Base-by-base conservation (phyloP, 2,888 invertebrate genomes). In the Anagyrus pseudococci region DNA sequence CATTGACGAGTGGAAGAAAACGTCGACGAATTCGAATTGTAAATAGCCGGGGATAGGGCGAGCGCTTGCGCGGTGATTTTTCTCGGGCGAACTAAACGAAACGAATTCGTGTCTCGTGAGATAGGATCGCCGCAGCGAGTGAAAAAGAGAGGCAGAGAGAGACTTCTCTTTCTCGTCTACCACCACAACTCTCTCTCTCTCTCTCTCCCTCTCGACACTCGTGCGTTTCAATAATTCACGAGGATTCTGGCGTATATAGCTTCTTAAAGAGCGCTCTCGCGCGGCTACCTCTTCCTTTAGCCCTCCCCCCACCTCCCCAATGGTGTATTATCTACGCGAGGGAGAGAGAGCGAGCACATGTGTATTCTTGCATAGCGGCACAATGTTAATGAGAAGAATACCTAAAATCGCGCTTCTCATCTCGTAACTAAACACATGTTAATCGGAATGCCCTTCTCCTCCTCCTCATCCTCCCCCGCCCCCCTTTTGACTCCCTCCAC, bases 221-320 rank as follows among this genome's bases (percentile, higher is more conserved):
- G 64, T 61, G 66, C 63, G 67, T 64, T 67, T 67, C 67, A 67
- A 67, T 67, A 67, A 67, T 67, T 67, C 67, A 67, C 63, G 64
- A 67, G 67, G 54, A 64, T 63, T 64, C 66, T 53, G 57, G n/a
- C n/a, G n/a, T n/a, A n/a, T n/a, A n/a, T n/a, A n/a, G n/a, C n/a
- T n/a, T n/a, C n/a, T n/a, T n/a, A n/a, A n/a, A n/a, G n/a, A n/a
- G 53, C 54, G 44, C 48, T 60, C 48, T 48, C 26, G 48, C n/a
- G 25, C 8, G 25, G 50, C 19, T 53, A 56, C 40, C 46, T 41
- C 52, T 25, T 40, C 48, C 20, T 17, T 23, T 33, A 17, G 33
- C 44, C n/a, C 8, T 37, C 33, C 8, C 2, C 33, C 33, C 33
- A 10, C n/a, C n/a, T n/a, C n/a, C n/a, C n/a, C n/a, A n/a, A n/a